Evolutionary conservation across 1,140 invertebrate species (phyloP).

Genomic region (Aphis craccivora): DNA sequence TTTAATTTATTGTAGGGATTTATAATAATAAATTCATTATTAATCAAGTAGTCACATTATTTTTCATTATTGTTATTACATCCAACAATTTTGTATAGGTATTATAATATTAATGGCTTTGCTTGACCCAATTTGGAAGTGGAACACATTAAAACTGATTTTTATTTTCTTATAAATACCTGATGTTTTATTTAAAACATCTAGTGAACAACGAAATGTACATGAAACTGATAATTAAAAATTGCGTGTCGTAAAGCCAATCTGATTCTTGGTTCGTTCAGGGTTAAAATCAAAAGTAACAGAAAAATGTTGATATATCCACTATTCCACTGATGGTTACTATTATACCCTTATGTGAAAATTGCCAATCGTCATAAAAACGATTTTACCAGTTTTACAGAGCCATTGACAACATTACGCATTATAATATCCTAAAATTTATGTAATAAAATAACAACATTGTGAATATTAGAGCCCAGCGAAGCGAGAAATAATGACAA

Average conservation of each 20-base stretch:
- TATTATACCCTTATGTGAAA: background rate
- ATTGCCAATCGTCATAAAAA: background rate
- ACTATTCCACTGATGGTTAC: background rate
- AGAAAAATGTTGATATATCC: background rate
- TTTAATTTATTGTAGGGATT: background rate
- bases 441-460: background rate
- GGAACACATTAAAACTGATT: background rate
- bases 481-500: background rate
- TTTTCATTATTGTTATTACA: background rate
- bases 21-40: background rate
- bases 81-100: background rate
- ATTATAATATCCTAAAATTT: background rate
- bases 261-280: background rate
- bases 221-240: background rate
- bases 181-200: too few species aligned
- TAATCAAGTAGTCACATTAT: background rate
- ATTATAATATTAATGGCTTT: background rate
- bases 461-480: slow-evolving; percentile 5
- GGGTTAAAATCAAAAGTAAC: background rate
- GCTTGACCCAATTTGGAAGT: background rate
- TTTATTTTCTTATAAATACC: background rate
- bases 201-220: background rate
- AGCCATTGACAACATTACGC: background rate
- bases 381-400: background rate
- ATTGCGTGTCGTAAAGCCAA: background rate